These are phyloP conservation scores for Sphaerophoria taeniata DNA, from an alignment of 2,888 invertebrate genomes.

Conservation along the genomic window DNA sequence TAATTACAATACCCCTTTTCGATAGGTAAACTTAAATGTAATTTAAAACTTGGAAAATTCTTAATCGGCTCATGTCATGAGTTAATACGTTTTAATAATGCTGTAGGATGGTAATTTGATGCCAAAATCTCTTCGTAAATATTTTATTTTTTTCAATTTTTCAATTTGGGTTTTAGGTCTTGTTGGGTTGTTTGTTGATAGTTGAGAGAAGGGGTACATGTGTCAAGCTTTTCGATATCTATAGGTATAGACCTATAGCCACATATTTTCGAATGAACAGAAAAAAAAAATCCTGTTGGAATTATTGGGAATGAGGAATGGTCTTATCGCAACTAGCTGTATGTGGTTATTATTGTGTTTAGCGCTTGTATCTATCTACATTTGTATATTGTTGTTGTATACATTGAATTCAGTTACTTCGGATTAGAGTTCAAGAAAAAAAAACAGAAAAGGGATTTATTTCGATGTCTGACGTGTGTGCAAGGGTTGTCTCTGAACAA, in stretches of 20 bases:
- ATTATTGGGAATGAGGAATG: slow-evolving; percentile 33
- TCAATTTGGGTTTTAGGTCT: not conserved
- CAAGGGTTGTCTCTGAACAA: not conserved
- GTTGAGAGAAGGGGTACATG: slow-evolving; percentile 21
- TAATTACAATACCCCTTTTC: slow-evolving; percentile 77
- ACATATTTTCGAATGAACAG: slow-evolving; percentile 44
- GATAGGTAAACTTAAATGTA: slow-evolving; percentile 73
- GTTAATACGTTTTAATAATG: slow-evolving; percentile 74
- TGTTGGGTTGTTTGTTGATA: not conserved
- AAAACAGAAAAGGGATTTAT: not conserved
- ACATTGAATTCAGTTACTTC: slow-evolving; percentile 52
- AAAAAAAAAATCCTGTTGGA: not conserved
- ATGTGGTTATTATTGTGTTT: slow-evolving; percentile 46
- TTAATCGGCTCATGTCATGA: slow-evolving; percentile 83
- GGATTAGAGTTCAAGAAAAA: slow-evolving; percentile 11
- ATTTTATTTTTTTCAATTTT: slow-evolving; percentile 31
- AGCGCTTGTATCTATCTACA: slow-evolving; percentile 33
- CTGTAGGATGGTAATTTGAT: slow-evolving; percentile 64
- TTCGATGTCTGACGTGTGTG: not conserved
- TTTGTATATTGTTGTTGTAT: not conserved
- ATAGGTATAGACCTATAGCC: too few species aligned
- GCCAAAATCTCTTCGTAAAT: slow-evolving; percentile 61
- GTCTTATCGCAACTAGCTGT: slow-evolving; percentile 36
- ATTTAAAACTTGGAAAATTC: slow-evolving; percentile 80
- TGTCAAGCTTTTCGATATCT: slow-evolving; percentile 56